phyloP scores from a whole-genome alignment of 2,888 invertebrate species.

The Eristalis arbustorum region DNA sequence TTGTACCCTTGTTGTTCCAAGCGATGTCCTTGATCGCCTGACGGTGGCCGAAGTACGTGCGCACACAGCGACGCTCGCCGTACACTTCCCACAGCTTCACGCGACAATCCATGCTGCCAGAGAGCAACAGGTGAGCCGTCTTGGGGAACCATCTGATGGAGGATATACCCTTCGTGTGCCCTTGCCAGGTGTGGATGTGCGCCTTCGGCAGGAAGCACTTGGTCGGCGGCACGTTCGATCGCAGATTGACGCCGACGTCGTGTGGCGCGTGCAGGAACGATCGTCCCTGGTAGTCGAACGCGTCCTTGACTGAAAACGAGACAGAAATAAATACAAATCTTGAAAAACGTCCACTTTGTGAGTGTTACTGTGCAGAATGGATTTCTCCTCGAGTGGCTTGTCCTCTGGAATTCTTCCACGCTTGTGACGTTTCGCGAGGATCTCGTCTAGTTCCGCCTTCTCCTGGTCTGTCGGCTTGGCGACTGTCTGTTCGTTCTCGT shows the following conservation, averaged over 20 bases:
- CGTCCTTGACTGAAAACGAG: constrained; percentile 88
- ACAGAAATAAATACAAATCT: background rate
- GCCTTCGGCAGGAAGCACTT: constrained; percentile 98
- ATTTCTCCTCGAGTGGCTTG: constrained; percentile 96
- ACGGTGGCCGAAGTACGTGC: constrained; percentile 97
- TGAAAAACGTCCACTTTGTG: background rate
- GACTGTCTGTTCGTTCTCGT: constrained; percentile 91
- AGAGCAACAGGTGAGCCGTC: constrained; percentile 96
- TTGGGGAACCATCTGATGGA: constrained; percentile 96
- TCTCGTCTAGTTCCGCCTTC: constrained; percentile 95
- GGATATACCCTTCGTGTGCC: constrained; percentile 97
- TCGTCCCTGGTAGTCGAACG: constrained; percentile 97
- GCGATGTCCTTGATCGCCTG: constrained; percentile 98
- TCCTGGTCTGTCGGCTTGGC: constrained; percentile 96
- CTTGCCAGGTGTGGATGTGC: constrained; percentile 97
- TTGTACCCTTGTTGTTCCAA: constrained; percentile 95
- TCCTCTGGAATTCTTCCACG: constrained; percentile 92
- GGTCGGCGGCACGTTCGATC: constrained; percentile 93
- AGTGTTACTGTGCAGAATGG: constrained; percentile 92
- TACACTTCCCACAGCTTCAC: constrained; percentile 99
- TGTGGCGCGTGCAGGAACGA: constrained; percentile 96
- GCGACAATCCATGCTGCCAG: constrained; percentile 97
- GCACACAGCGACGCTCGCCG: constrained; percentile 93
- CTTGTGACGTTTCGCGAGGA: constrained; percentile 94
- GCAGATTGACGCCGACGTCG: constrained; percentile 94